A percentile compares a stretch with the other conserved stretches of the same genome.
These are phyloP conservation scores for Mesoligia furuncula DNA, from an alignment of 2,888 invertebrate species.

Conservation along the genomic window DNA sequence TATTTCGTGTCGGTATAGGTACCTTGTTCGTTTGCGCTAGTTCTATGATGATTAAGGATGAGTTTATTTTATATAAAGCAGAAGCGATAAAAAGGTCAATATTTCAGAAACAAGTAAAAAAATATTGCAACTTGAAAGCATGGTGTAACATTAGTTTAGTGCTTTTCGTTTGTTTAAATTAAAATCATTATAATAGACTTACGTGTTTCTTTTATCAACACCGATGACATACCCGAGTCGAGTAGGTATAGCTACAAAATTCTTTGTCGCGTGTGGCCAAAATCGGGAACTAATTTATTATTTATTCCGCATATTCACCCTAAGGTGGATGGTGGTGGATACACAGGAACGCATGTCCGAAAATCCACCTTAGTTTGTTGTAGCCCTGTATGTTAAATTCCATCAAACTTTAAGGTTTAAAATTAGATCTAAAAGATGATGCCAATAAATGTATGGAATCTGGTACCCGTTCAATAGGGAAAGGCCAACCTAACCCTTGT, in stretches of 20 bases:
- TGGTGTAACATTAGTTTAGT: conserved; percentile 59
- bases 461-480: too few relatives aligned
- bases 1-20: conserved; percentile 50
- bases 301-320: background rate
- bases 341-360: too few relatives aligned
- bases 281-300: background rate
- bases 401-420: too few relatives aligned
- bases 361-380: too few relatives aligned
- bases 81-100: conserved; percentile 34
- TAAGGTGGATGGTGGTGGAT: background rate
- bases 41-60: conserved; percentile 31
- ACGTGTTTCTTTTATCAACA: conserved; percentile 44
- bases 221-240: background rate
- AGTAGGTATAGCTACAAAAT: background rate
- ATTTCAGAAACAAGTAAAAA: conserved; percentile 46
- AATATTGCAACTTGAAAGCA: conserved; percentile 43
- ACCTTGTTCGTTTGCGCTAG: conserved; percentile 58
- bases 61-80: conserved; percentile 39
- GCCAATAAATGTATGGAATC: too few relatives aligned
- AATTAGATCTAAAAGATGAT: too few relatives aligned
- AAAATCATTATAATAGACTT: conserved; percentile 62
- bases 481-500: too few relatives aligned
- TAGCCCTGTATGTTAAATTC: too few relatives aligned
- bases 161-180: conserved; percentile 69
- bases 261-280: background rate